phyloP scores from a whole-genome alignment of 2,888 invertebrate genomes.

The Drosophila kambysellisi region DNA sequence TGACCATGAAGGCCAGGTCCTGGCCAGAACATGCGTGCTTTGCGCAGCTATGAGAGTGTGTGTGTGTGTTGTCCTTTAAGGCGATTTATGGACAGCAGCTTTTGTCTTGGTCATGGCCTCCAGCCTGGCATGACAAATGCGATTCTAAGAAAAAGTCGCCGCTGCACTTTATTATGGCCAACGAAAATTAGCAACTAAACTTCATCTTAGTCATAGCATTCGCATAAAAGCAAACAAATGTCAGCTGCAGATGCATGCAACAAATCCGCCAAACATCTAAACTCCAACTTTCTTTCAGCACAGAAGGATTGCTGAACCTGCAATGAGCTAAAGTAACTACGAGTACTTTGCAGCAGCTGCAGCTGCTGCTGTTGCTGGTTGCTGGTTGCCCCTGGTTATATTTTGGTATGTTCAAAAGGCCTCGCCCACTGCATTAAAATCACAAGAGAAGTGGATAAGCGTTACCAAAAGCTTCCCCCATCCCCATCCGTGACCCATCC shows the following conservation, averaged over 20 bases:
- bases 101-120: constrained; percentile 50
- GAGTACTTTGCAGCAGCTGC: constrained; percentile 50
- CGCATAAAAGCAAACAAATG: constrained; percentile 78
- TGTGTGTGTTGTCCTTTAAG: constrained; percentile 51
- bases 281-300: constrained; percentile 6
- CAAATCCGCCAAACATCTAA: neutral
- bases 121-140: constrained; percentile 60
- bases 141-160: constrained; percentile 44
- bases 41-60: constrained; percentile 2
- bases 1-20: constrained; percentile 56
- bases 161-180: constrained; percentile 69
- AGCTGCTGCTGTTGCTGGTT: constrained; percentile 47
- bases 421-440: constrained; percentile 76
- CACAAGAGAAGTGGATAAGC: constrained; percentile 80
- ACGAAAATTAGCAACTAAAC: constrained; percentile 63
- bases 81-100: constrained; percentile 70
- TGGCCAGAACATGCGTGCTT: constrained; percentile 36
- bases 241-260: constrained; percentile 56
- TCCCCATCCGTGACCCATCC: neutral
- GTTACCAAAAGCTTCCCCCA: constrained; percentile 67
- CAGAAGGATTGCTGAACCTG: constrained; percentile 38
- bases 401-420: constrained; percentile 65
- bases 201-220: constrained; percentile 45
- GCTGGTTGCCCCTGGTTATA: constrained; percentile 75
- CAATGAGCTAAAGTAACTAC: constrained; percentile 60